These are phyloP conservation scores for Rhabdomys dilectus DNA, from an alignment of 2,113 vertebrate genomes.

Conservation along the genomic window DNA sequence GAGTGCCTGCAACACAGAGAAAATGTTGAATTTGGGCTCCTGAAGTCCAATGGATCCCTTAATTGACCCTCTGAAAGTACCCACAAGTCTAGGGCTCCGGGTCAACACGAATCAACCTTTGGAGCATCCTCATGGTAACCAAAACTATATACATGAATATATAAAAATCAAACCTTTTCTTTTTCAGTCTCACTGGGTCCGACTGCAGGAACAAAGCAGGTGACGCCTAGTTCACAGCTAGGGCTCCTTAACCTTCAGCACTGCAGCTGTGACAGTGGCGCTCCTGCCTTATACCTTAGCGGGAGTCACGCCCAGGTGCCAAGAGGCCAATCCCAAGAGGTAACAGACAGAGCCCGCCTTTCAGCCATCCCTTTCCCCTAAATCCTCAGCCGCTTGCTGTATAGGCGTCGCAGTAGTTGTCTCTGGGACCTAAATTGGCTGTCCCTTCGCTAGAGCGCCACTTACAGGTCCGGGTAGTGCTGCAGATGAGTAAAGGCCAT, in stretches of 20 bases:
- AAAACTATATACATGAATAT: neutral
- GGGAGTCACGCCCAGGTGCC: conserved; percentile 39
- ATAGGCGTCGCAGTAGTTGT: neutral
- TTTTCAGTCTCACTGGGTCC: neutral
- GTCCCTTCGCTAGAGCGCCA: neutral
- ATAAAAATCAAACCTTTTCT: conserved; percentile 47
- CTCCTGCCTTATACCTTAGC: conserved; percentile 28
- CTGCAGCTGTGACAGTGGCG: neutral
- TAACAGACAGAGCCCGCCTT: neutral
- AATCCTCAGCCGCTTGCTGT: fast-evolving
- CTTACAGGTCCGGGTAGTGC: neutral
- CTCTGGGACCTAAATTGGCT: neutral
- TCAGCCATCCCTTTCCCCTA: neutral
- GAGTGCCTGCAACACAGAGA: neutral
- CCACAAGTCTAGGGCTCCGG: neutral
- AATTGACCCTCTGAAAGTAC: neutral
- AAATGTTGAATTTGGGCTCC: neutral
- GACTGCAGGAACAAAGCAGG: neutral
- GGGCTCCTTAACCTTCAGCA: neutral
- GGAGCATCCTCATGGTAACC: neutral
- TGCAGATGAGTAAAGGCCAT: neutral
- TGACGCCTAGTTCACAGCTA: fast-evolving
- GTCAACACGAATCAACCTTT: neutral
- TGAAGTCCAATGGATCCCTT: neutral
- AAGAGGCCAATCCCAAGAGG: neutral